phyloP scores from a whole-genome alignment of 2,797 vertebrate genomes.

The Bradypodion pumilum region DNA sequence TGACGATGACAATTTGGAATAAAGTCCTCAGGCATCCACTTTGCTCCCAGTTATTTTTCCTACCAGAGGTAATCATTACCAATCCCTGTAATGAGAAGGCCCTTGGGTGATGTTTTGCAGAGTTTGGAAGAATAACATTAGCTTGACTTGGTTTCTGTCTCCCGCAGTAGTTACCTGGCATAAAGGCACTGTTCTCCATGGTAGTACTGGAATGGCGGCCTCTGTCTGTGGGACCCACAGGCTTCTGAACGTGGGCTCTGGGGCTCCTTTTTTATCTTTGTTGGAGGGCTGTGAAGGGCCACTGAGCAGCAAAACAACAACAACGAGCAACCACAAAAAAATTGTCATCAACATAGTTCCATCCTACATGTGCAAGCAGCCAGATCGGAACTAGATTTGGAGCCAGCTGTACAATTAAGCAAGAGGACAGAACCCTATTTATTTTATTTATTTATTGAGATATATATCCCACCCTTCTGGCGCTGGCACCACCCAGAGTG shows the following conservation, averaged over 20 bases:
- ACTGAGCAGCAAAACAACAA: slow-evolving; percentile 74
- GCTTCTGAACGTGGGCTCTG: slow-evolving; percentile 90
- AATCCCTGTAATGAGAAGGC: too few relatives aligned
- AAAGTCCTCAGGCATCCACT: too few relatives aligned
- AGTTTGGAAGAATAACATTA: too few relatives aligned
- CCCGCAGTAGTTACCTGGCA: slow-evolving; percentile 82
- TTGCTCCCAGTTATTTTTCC: too few relatives aligned
- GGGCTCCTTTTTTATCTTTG: slow-evolving; percentile 95
- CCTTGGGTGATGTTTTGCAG: too few relatives aligned
- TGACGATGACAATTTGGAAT: too few relatives aligned
- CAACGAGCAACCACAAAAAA: not conserved
- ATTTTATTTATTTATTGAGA: too few relatives aligned
- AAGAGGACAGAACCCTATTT: not conserved
- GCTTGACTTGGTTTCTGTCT: not conserved
- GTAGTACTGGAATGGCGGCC: slow-evolving; percentile 84
- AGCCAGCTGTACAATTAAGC: not conserved
- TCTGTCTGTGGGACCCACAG: slow-evolving; percentile 88
- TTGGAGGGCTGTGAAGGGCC: slow-evolving; percentile 94
- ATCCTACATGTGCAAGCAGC: not conserved
- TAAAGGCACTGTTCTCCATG: slow-evolving; percentile 96
- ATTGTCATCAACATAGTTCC: not conserved
- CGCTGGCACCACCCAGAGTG: too few relatives aligned
- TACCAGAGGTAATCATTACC: fast-evolving
- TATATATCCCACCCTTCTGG: too few relatives aligned
- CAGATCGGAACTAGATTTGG: too few relatives aligned